Percentiles rank a stretch among this genome's conserved stretches.
Evolutionary conservation across 2,113 vertebrate genomes (phyloP).

Genomic region (Varanus komodoensis): DNA sequence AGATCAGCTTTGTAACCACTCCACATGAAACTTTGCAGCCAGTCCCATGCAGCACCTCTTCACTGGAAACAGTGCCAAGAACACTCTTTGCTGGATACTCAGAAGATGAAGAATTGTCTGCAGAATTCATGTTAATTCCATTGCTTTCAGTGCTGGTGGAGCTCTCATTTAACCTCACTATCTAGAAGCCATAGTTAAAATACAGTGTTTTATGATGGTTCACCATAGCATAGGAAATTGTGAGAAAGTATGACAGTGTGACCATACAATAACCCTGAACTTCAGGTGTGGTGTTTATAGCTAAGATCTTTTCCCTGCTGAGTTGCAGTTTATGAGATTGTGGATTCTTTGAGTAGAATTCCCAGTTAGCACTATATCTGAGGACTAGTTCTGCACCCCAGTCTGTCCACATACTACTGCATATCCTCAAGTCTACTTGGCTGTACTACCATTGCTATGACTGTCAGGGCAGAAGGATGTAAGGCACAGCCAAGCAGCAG

Average conservation of each 20-base stretch:
- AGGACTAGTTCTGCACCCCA: too few species aligned
- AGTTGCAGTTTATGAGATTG: background rate
- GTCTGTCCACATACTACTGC: background rate
- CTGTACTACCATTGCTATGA: background rate
- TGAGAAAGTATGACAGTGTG: background rate
- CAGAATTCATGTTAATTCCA: background rate
- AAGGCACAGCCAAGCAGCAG: background rate
- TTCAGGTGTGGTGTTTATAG: background rate
- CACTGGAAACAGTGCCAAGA: background rate
- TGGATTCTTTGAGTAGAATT: background rate
- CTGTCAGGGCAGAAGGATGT: too few species aligned
- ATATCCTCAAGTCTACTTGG: background rate
- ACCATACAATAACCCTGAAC: background rate
- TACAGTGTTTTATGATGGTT: background rate
- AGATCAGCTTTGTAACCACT: background rate
- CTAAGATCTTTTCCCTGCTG: background rate
- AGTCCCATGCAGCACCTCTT: background rate
- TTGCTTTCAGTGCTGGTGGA: background rate
- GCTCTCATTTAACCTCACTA: too few species aligned
- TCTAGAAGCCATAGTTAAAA: too few species aligned
- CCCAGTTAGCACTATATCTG: background rate
- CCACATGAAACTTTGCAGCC: background rate
- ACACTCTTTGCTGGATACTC: background rate
- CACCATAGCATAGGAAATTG: background rate
- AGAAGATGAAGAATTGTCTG: background rate